phyloP scores from a whole-genome alignment of 2,113 vertebrate species.

The Mormoops blainvillei region DNA sequence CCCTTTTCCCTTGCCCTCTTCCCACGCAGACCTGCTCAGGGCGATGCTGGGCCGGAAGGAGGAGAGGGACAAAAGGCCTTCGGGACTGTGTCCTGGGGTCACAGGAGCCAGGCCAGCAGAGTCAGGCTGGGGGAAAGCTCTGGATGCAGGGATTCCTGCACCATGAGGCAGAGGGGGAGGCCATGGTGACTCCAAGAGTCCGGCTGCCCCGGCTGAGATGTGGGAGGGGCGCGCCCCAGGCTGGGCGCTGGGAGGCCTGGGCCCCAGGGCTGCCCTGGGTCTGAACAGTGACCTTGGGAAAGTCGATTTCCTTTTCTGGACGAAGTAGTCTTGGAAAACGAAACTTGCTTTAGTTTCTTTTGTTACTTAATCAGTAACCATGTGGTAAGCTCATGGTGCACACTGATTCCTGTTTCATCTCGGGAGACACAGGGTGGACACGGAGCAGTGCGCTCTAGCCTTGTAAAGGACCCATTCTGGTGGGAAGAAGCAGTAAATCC shows the following conservation, averaged over 20 bases:
- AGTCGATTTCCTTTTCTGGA: not conserved
- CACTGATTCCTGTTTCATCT: not conserved
- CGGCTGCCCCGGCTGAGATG: not conserved
- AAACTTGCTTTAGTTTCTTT: not conserved
- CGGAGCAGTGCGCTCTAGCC: not conserved
- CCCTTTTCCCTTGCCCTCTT: constrained; percentile 21
- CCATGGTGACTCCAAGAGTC: not conserved
- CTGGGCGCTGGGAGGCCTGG: not conserved
- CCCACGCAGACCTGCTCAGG: constrained; percentile 19
- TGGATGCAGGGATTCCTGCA: fast-evolving
- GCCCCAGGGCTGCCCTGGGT: not conserved
- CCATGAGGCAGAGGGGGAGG: fast-evolving
- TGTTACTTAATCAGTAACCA: too few species aligned
- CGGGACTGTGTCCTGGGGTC: not conserved
- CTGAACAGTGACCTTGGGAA: not conserved
- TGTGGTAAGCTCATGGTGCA: fast-evolving
- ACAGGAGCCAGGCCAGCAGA: not conserved
- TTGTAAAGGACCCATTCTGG: not conserved
- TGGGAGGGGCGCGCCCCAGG: too few species aligned
- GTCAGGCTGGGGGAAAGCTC: too few species aligned
- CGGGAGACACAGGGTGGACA: fast-evolving
- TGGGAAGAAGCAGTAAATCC: not conserved
- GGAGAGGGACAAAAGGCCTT: not conserved
- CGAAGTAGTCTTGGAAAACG: not conserved
- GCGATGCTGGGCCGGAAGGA: not conserved